Percentiles rank a stretch among this genome's conserved stretches.
Evolutionary conservation across 2,888 invertebrate species (phyloP).

Genomic region (Heliconius charithonia): DNA sequence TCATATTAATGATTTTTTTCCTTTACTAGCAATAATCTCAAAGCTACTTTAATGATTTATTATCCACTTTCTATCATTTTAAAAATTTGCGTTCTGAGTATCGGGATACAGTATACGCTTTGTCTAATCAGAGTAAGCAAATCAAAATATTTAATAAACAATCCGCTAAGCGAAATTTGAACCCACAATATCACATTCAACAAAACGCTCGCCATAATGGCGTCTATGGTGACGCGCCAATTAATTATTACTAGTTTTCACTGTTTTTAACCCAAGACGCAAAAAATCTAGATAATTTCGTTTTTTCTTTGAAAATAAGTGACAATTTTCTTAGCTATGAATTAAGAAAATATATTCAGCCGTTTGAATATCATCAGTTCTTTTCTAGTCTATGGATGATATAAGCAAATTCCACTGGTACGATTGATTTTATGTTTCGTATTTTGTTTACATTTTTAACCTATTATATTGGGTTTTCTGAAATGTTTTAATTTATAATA

Average conservation of each 20-base stretch:
- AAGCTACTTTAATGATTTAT: not conserved
- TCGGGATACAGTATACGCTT: not conserved
- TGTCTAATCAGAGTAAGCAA: not conserved
- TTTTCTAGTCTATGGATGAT: too few species aligned
- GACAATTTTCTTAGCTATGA: too few species aligned
- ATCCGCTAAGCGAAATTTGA: not conserved
- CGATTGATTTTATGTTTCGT: too few species aligned
- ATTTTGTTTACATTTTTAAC: too few species aligned
- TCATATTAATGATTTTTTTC: not conserved
- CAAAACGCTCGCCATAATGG: too few species aligned
- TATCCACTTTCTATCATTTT: not conserved
- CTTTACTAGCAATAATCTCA: not conserved
- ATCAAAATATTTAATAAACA: conserved; percentile 1
- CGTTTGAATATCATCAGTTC: too few species aligned
- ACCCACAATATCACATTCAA: not conserved
- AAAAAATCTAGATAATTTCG: too few species aligned
- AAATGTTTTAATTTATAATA: not conserved
- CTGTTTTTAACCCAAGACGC: too few species aligned
- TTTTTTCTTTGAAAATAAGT: too few species aligned
- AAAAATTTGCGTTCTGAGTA: not conserved
- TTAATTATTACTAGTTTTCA: not conserved
- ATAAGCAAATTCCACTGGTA: too few species aligned
- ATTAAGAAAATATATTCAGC: too few species aligned
- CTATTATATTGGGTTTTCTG: too few species aligned
- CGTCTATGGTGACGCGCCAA: conserved; percentile 28